Conservation (phyloP, 37 sponge, comb jelly and placozoan species). For the Tethya wilhelma region DNA sequence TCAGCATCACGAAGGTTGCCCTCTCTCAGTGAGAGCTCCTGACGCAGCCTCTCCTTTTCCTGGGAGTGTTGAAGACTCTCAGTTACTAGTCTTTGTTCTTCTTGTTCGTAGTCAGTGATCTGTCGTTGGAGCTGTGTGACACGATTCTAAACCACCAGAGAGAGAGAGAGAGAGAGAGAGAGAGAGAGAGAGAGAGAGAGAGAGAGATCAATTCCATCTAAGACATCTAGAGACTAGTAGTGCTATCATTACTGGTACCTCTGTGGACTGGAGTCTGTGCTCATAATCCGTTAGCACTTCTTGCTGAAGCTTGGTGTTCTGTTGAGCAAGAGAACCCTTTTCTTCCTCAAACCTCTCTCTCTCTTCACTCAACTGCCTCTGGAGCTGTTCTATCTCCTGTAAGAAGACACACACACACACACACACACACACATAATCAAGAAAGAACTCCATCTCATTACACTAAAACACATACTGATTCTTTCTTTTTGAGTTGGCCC, state of each 20-base stretch:
- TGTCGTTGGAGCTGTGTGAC: no score
- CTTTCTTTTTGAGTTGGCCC: conserved; percentile 10
- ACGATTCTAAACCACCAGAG: background rate
- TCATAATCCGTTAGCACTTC: background rate
- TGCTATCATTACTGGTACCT: background rate
- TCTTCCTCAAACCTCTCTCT: background rate
- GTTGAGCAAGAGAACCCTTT: no score
- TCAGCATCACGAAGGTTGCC: no score
- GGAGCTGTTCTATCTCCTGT: background rate
- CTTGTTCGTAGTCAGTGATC: background rate
- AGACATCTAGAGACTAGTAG: no score
- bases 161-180: conserved; percentile 23
- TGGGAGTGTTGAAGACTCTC: background rate
- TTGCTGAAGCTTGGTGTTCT: background rate
- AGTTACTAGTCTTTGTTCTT: background rate
- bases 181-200: conserved; percentile 23
- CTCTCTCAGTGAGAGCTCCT: background rate
- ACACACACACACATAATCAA: background rate
- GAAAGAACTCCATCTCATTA: background rate
- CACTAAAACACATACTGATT: background rate
- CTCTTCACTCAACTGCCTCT: background rate
- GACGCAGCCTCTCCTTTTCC: background rate
- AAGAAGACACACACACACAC: background rate
- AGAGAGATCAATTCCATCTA: no score
- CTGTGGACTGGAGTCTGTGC: background rate